phyloP scores from a whole-genome alignment of 2,797 vertebrate genomes.

The Coreius guichenoti region DNA sequence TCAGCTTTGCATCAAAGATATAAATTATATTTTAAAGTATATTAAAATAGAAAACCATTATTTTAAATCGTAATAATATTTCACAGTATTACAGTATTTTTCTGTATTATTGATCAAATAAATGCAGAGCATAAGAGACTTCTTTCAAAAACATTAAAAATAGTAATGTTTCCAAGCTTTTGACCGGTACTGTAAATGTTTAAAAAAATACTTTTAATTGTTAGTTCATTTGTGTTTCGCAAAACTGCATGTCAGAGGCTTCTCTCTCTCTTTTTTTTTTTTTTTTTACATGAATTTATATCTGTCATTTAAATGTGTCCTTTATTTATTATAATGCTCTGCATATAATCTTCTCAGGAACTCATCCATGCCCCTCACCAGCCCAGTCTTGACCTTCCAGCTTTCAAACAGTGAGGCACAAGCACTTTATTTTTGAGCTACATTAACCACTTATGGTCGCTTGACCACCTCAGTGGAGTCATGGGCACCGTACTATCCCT shows the following conservation, averaged over 20 bases:
- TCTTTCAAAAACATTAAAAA: too few species aligned
- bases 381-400: slow-evolving; percentile 48
- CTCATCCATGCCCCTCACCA: slow-evolving; percentile 42
- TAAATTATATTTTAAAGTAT: too few species aligned
- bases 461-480: slow-evolving; percentile 49
- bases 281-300: background rate
- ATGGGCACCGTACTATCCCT: slow-evolving; percentile 84
- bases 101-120: too few species aligned
- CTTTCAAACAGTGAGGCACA: slow-evolving; percentile 48
- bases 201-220: background rate
- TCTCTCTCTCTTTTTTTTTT: background rate
- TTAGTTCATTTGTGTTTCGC: background rate
- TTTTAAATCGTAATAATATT: too few species aligned
- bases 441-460: slow-evolving; percentile 22
- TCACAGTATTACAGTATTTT: too few species aligned
- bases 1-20: too few species aligned
- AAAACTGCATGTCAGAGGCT: background rate
- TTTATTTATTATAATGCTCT: slow-evolving; percentile 23
- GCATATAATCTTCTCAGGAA: slow-evolving; percentile 39
- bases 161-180: too few species aligned
- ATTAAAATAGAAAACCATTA: too few species aligned
- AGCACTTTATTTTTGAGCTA: slow-evolving; percentile 37
- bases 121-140: too few species aligned
- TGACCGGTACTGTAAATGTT: background rate
- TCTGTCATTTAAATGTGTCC: background rate